These are phyloP conservation scores for Lepilemur septentrionalis DNA, from an alignment of 2,797 vertebrate species.

Conservation along the genomic window DNA sequence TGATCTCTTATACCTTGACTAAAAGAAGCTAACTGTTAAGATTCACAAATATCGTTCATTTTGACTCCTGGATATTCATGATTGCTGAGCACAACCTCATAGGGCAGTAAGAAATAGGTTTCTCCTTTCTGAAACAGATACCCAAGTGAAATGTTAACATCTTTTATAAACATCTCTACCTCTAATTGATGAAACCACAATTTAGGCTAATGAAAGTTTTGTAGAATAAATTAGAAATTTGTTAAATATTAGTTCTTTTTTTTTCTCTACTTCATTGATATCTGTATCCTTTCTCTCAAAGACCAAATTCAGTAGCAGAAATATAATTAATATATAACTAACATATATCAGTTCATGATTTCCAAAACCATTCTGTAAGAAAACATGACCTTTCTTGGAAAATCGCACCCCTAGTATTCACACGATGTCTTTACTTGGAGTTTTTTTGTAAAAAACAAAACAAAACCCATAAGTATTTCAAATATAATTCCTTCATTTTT, in stretches of 20 bases:
- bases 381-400: background rate
- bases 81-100: background rate
- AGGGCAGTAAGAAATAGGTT: background rate
- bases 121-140: background rate
- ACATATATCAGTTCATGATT: background rate
- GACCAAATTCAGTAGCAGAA: background rate
- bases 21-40: background rate
- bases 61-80: background rate
- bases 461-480: background rate
- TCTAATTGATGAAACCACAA: background rate
- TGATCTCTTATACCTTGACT: background rate
- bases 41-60: background rate
- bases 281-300: background rate
- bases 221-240: background rate
- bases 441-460: background rate
- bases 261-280: background rate
- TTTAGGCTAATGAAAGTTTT: background rate
- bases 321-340: background rate
- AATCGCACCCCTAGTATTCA: background rate
- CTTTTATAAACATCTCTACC: background rate
- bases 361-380: background rate
- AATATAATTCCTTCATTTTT: background rate
- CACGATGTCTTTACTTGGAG: background rate
- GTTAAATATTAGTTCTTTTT: background rate
- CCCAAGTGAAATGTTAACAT: background rate